Evolutionary conservation across 2,888 invertebrate genomes (phyloP), one percentile per base, ranked within the genome.

Genomic region (Eilema caniola): DNA sequence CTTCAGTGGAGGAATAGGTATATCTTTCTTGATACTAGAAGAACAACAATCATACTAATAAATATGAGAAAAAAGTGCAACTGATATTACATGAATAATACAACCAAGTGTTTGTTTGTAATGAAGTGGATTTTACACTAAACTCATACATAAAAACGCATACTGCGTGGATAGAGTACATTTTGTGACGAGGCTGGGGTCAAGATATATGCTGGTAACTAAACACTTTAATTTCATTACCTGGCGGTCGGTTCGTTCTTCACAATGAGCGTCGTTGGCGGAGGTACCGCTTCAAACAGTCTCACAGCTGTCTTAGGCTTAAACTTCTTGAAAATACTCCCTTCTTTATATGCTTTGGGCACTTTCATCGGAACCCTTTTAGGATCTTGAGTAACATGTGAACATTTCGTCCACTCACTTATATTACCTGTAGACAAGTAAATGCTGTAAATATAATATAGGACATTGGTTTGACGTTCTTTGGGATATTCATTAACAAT

Each of bases 351-450:
- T 0, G 96, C 95, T 0, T 92, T 83, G 0, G 98, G 97, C 23
- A 99, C 90, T 80, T 92, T 95, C 88, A 99, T 98, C 11, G 96
- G 92, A 10, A 86, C 94, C 72, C 99, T 95, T 75, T 96, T 95
- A 0, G 99, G 99, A 60, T 97, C 96, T 82, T 96, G 96, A 0
- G 97, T 96, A 7, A 96, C 89, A 83, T 97, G 96, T 69, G 96
- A 95, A 90, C 99, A 99, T 90, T 98, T 98, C 0, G 98, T 97
- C 98, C 99, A 99, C 87, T 98, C 99, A 16, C 97, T 97, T 47
- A 98, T 83, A 87, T 97, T 95, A 37, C 96, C 96, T 90, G 84
- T 71, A 33, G 41, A 59, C n/a, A 24, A 41, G 20, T 24, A 62
- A 62, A 41, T 25, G 4, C 24, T 24, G 10, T 62, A 62, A 10